phyloP scores from a whole-genome alignment of 1,140 invertebrate species.

The Catajapyx aquilonaris region DNA sequence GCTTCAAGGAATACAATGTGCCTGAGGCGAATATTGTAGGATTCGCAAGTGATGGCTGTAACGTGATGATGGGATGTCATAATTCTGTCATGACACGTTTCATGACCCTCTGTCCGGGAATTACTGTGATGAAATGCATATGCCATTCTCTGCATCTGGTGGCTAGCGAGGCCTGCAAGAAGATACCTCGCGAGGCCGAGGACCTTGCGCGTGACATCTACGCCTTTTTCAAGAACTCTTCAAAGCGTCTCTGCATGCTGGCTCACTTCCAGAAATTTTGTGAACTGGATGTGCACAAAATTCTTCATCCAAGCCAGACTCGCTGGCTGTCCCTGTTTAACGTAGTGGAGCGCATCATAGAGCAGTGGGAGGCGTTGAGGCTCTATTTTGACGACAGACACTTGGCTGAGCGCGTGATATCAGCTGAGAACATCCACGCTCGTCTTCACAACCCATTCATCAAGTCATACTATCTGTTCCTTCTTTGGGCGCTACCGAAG shows the following conservation, averaged over 20 bases:
- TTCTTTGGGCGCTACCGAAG: not conserved
- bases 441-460: not conserved
- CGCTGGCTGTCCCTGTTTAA: slow-evolving; percentile 14
- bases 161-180: slow-evolving; percentile 14
- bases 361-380: not conserved
- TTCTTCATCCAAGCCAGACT: slow-evolving; percentile 13
- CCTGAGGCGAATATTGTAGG: slow-evolving; percentile 20
- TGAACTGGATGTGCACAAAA: slow-evolving; percentile 13
- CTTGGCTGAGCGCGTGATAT: not conserved
- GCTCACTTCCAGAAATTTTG: slow-evolving; percentile 14
- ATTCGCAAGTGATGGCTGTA: slow-evolving; percentile 21
- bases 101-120: slow-evolving; percentile 14
- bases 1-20: slow-evolving; percentile 12
- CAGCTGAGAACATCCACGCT: not conserved
- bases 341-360: slow-evolving; percentile 8
- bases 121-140: slow-evolving; percentile 17
- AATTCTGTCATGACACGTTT: slow-evolving; percentile 15
- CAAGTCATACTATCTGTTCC: not conserved
- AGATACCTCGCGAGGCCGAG: slow-evolving; percentile 12
- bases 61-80: slow-evolving; percentile 17
- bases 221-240: slow-evolving; percentile 12
- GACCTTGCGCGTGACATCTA: slow-evolving; percentile 13
- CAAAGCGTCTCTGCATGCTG: slow-evolving; percentile 12
- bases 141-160: slow-evolving; percentile 18
- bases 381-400: not conserved